These are phyloP conservation scores for Tortrix viridana DNA, from an alignment of 2,888 invertebrate genomes.

Conservation along the genomic window DNA sequence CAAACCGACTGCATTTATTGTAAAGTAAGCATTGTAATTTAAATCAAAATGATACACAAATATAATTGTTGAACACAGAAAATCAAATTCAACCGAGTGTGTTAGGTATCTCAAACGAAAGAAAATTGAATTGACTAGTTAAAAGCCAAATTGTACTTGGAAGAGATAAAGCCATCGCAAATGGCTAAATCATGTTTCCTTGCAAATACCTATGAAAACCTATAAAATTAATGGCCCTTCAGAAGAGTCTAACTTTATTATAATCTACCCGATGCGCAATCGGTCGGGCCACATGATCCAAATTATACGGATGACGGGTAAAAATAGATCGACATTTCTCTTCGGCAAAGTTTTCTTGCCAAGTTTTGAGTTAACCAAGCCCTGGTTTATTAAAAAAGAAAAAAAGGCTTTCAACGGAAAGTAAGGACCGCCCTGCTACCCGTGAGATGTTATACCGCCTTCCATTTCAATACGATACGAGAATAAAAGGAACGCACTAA, in stretches of 20 bases:
- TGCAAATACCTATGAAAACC: constrained; percentile 55
- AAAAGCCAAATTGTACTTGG: neutral
- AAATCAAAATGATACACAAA: neutral
- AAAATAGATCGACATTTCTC: constrained; percentile 73
- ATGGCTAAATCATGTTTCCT: constrained; percentile 51
- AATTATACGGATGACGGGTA: constrained; percentile 68
- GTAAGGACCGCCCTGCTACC: constrained; percentile 1
- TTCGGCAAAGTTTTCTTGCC: constrained; percentile 47
- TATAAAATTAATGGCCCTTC: constrained; percentile 67
- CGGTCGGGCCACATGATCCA: constrained; percentile 68
- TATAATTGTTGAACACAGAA: neutral
- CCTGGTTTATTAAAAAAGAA: constrained; percentile 29
- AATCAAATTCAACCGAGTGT: neutral
- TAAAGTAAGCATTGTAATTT: too few relatives aligned
- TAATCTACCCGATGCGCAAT: constrained; percentile 66
- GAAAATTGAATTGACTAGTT: neutral
- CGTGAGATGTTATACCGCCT: too few relatives aligned
- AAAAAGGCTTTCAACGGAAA: constrained; percentile 20
- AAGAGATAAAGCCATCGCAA: constrained; percentile 38
- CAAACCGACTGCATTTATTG: too few relatives aligned
- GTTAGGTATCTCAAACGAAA: neutral
- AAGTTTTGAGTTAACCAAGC: constrained; percentile 33
- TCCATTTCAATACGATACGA: too few relatives aligned
- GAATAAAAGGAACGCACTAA: too few relatives aligned
- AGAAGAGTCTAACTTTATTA: constrained; percentile 65